Base-by-base conservation (phyloP, 64 coral and sea anemone species). In the Actinia tenebrosa region DNA sequence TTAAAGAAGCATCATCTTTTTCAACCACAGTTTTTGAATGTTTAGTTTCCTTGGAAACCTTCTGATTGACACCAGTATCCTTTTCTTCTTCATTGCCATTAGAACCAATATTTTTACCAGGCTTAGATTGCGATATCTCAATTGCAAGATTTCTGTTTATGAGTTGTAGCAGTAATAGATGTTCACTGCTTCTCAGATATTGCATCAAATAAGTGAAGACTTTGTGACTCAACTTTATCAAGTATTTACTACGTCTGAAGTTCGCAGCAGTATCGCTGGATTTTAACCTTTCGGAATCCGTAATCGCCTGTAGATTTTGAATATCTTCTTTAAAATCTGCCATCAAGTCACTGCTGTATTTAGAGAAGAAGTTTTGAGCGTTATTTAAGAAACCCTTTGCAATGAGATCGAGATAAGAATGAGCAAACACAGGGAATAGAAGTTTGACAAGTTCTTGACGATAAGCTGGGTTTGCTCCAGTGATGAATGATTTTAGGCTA, bases 151-250 rank as follows among this genome's bases (percentile, higher is more conserved):
- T 87, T 66, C 91, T 95, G 78, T 95, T 95, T 17, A 99, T 84
- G 16, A 99, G 72, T 82, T 95, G 97, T 26, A 99, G 93, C 60
- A 99, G 44, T 75, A 99, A 64, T 11, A 92, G 59, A 60, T 90
- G 88, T 47, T 95, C 93, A 26, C 61, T 87, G 80, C 91, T 95
- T 53, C 94, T 95, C 22, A 99, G 50, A 99, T 88, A 99, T 54
- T 99, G 97, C 23, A 95, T 84, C 9, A 99, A 93, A 91, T 99
- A 99, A 7, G 93, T 99, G 75, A 99, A 99, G 2, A 99, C 91
- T 79, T 99, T 99, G 69, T 83, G 90, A 44, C 93, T 92, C 1
- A 99, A 56, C 72, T 89, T 95, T 0, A 95, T 37, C 2, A 93
- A 77, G 56, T 82, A 99, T 89, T 99, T 99, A 84, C 97, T 93